phyloP scores from a whole-genome alignment of 1,140 invertebrate genomes.

The Caenorhabditis latens region DNA sequence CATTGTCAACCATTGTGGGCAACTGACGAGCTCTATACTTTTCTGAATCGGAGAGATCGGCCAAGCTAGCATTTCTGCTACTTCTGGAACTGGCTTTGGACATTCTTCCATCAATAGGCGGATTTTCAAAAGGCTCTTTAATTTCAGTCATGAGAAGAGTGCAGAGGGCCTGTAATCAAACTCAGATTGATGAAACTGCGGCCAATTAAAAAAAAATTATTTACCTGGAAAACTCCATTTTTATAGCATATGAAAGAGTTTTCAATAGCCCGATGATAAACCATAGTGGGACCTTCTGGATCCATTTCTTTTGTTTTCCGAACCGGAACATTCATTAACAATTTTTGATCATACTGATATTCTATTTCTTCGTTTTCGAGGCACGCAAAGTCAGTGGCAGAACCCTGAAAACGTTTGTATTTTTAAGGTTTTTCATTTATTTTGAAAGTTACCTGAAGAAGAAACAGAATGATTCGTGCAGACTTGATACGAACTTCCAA shows the following conservation, averaged over 20 bases:
- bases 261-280: constrained; percentile 41
- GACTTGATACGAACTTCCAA: constrained; percentile 69
- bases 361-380: constrained; percentile 39
- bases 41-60: constrained; percentile 62
- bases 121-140: constrained; percentile 67
- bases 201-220: background rate
- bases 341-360: constrained; percentile 37
- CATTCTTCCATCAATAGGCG: constrained; percentile 67
- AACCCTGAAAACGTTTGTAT: constrained; percentile 33
- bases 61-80: constrained; percentile 62
- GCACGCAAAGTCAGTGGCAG: background rate
- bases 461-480: constrained; percentile 73
- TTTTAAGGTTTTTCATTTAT: constrained; percentile 22
- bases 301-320: constrained; percentile 46
- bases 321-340: constrained; percentile 40
- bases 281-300: constrained; percentile 17
- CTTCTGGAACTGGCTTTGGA: constrained; percentile 71
- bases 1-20: constrained; percentile 75
- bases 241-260: constrained; percentile 16
- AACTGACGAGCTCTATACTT: constrained; percentile 33
- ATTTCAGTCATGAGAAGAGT: constrained; percentile 69
- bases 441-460: constrained; percentile 70
- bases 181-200: background rate
- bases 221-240: constrained; percentile 30
- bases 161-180: constrained; percentile 66